A percentile compares a stretch with the other conserved stretches of the same genome.
Conservation (phyloP, 2,797 vertebrate genomes). For the Spinus olivaceus region DNA sequence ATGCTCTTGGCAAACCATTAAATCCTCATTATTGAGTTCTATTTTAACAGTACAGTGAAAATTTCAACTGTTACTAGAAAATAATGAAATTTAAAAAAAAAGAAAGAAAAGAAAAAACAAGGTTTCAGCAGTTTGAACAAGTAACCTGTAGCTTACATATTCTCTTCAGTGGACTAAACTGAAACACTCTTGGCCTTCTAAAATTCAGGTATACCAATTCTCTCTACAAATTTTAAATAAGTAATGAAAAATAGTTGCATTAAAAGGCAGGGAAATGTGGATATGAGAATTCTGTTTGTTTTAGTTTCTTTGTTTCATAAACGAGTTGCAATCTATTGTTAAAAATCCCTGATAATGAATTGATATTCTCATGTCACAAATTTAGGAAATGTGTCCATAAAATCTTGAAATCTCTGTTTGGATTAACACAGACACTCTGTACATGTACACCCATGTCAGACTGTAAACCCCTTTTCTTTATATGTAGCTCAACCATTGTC, state of each 20-base stretch:
- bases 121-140: neutral
- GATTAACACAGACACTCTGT: neutral
- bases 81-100: neutral
- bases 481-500: neutral
- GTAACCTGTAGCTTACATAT: neutral
- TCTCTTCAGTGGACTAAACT: neutral
- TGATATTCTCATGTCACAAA: neutral
- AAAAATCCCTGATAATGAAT: neutral
- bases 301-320: neutral
- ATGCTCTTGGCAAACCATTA: neutral
- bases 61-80: neutral
- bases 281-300: neutral
- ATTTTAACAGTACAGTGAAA: neutral
- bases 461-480: neutral
- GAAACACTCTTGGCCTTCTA: neutral
- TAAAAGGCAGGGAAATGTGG: neutral
- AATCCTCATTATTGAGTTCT: neutral
- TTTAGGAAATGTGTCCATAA: neutral
- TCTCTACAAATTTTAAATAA: neutral
- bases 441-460: neutral
- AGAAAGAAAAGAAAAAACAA: no score
- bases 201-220: neutral
- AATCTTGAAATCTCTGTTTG: neutral
- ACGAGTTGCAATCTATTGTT: neutral
- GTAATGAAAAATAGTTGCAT: neutral